These are phyloP conservation scores for Cydia amplana DNA, from an alignment of 1,140 invertebrate genomes.

Conservation along the genomic window DNA sequence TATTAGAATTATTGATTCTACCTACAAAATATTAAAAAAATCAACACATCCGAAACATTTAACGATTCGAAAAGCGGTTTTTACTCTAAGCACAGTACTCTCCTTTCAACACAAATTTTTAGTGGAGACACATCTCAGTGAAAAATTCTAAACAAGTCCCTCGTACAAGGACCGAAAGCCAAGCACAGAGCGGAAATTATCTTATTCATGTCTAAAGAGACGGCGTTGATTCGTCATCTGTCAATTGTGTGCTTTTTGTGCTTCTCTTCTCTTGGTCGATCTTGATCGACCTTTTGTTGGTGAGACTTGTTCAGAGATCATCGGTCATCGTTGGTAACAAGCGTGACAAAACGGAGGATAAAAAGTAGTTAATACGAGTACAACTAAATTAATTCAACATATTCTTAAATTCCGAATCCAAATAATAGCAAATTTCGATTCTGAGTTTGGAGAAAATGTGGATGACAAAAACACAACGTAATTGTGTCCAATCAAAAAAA, in stretches of 20 bases:
- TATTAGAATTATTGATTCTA: too few species aligned
- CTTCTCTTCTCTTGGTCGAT: too few species aligned
- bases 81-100: neutral
- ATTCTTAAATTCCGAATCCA: neutral
- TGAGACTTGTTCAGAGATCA: neutral
- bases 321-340: neutral
- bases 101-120: neutral
- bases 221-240: neutral
- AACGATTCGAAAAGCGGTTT: too few species aligned
- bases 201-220: conserved; percentile 8
- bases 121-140: neutral
- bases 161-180: neutral
- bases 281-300: conserved; percentile 3
- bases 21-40: too few species aligned
- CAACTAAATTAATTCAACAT: too few species aligned
- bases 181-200: conserved; percentile 25
- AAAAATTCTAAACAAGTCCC: neutral
- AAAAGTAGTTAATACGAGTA: too few species aligned
- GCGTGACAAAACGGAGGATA: neutral
- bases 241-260: conserved; percentile 31
- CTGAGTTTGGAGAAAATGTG: neutral
- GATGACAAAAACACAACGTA: neutral
- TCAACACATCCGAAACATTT: too few species aligned
- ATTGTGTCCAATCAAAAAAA: too few species aligned
- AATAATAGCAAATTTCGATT: neutral